Conservation (phyloP, 2,888 invertebrate genomes). For the Mallateleia sp. region DNA sequence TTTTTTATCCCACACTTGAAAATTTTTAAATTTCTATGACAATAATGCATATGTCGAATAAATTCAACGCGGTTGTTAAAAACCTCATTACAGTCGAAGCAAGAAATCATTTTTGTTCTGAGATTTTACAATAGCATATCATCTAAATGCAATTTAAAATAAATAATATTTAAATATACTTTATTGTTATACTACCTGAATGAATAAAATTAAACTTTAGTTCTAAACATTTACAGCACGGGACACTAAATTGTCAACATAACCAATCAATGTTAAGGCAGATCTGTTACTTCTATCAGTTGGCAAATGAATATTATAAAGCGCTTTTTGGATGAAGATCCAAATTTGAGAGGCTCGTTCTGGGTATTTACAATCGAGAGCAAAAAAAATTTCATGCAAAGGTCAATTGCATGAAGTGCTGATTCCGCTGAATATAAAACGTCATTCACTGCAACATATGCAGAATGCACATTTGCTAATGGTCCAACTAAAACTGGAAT, state of each 20-base stretch:
- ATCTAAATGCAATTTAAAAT: not conserved
- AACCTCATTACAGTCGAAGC: not conserved
- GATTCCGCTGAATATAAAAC: slow-evolving; percentile 50
- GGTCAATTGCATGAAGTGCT: slow-evolving; percentile 21
- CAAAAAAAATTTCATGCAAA: slow-evolving; percentile 8
- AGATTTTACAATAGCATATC: too few species aligned
- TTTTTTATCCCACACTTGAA: not conserved
- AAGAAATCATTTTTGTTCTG: not conserved
- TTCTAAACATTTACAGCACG: too few species aligned
- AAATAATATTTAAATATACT: too few species aligned
- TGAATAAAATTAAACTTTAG: too few species aligned
- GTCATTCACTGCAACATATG: slow-evolving; percentile 44
- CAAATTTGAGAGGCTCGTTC: slow-evolving; percentile 35
- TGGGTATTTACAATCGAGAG: slow-evolving; percentile 35
- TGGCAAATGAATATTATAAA: slow-evolving; percentile 53
- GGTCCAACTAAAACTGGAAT: slow-evolving; percentile 58
- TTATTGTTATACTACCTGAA: too few species aligned
- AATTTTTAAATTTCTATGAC: not conserved
- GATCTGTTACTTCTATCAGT: slow-evolving; percentile 49
- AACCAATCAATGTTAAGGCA: slow-evolving; percentile 14
- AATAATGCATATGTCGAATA: not conserved
- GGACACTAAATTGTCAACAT: not conserved
- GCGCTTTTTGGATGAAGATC: slow-evolving; percentile 46
- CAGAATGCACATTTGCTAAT: slow-evolving; percentile 37
- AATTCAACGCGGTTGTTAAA: not conserved